Percentiles rank a stretch among this genome's conserved stretches.
These are phyloP conservation scores for Drosophila sp. DNA, from an alignment of 1,140 invertebrate genomes.

Conservation along the genomic window DNA sequence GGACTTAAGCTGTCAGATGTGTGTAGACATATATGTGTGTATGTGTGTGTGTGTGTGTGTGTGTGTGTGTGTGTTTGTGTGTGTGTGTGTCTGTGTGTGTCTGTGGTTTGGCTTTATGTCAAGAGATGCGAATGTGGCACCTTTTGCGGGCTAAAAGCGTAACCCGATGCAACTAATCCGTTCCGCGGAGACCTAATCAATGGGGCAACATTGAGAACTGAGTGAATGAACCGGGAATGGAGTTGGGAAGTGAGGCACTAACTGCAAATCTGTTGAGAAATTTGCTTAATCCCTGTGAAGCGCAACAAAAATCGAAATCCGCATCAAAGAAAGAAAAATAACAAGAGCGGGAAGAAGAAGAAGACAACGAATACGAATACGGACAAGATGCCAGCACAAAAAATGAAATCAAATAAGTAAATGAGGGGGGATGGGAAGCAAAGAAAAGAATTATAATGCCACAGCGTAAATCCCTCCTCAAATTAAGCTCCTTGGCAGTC, in stretches of 20 bases:
- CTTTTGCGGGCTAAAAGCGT: constrained; percentile 46
- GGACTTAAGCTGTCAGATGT: constrained; percentile 67
- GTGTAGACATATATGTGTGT: no score
- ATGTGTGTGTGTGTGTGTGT: constrained; percentile 28
- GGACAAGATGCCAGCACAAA: constrained; percentile 52
- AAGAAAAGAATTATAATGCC: constrained; percentile 73
- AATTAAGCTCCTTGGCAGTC: constrained; percentile 81
- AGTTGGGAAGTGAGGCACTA: not conserved
- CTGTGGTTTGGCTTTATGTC: constrained; percentile 66
- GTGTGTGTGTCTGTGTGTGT: constrained; percentile 32
- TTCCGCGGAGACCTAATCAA: constrained; percentile 67
- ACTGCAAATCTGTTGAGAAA: constrained; percentile 74
- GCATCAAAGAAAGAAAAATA: constrained; percentile 7
- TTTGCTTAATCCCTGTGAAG: constrained; percentile 72
- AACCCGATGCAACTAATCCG: constrained; percentile 66
- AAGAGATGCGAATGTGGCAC: constrained; percentile 43
- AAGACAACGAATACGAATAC: constrained; percentile 53
- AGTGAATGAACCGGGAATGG: no score
- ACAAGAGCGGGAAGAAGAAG: not conserved
- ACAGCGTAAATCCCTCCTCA: constrained; percentile 77
- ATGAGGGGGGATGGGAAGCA: constrained; percentile 7
- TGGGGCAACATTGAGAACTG: not conserved
- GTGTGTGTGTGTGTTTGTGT: constrained; percentile 28
- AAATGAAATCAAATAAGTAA: constrained; percentile 26
- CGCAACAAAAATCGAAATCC: constrained; percentile 35